A percentile compares a stretch with the other conserved stretches of the same genome.
phyloP scores from a whole-genome alignment of 2,888 invertebrate genomes.

The Nemurella pictetii region DNA sequence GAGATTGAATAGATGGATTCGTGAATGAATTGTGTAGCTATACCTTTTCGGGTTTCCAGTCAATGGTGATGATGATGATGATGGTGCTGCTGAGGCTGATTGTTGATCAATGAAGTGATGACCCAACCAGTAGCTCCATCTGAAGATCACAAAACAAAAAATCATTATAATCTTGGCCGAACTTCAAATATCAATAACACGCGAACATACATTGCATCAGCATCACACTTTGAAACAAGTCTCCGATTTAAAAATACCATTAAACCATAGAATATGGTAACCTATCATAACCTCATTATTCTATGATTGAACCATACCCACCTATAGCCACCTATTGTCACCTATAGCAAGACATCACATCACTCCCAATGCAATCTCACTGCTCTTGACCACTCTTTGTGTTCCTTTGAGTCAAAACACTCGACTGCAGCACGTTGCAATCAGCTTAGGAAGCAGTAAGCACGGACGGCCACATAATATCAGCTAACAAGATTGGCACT shows the following conservation, averaged over 20 bases:
- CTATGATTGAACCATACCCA: too few relatives aligned
- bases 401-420: neutral
- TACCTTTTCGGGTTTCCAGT: neutral
- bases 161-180: neutral
- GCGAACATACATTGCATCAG: neutral
- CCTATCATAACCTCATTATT: too few relatives aligned
- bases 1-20: neutral
- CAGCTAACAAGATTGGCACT: neutral
- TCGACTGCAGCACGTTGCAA: neutral
- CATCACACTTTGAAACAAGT: neutral
- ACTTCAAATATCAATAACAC: neutral
- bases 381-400: neutral
- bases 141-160: neutral
- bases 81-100: neutral
- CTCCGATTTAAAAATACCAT: neutral
- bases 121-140: neutral
- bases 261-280: too few relatives aligned
- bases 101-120: neutral
- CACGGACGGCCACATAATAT: neutral
- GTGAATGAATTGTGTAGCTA: neutral
- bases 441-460: too few relatives aligned
- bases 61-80: conserved; percentile 19
- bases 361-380: neutral
- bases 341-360: neutral
- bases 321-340: neutral